Evolutionary conservation across 1,140 invertebrate species (phyloP).

Genomic region (Brachionus rubens): DNA sequence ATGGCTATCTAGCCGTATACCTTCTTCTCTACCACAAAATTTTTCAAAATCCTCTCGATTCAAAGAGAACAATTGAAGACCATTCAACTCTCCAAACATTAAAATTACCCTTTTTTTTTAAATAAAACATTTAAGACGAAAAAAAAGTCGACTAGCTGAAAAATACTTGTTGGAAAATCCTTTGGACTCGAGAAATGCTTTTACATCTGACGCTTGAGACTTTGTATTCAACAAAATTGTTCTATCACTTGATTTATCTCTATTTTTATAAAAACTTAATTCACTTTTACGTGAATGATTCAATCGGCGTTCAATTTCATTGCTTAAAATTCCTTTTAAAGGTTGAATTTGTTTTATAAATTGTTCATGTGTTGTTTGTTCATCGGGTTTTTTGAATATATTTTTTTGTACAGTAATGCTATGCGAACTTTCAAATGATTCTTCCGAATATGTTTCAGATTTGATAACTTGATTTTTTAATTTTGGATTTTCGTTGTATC

Average conservation of each 20-base stretch:
- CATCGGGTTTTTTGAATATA: not conserved
- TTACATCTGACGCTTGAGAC: constrained; percentile 65
- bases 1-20: constrained; percentile 70
- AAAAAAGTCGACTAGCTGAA: constrained; percentile 45
- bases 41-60: constrained; percentile 67
- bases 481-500: too few relatives aligned
- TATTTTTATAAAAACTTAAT: not conserved
- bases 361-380: not conserved
- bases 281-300: not conserved
- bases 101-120: constrained; percentile 62
- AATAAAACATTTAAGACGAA: not conserved
- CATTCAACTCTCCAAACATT: constrained; percentile 68
- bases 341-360: constrained; percentile 12
- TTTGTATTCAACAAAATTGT: not conserved
- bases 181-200: constrained; percentile 72
- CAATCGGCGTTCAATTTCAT: constrained; percentile 3
- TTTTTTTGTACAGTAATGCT: too few relatives aligned
- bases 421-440: too few relatives aligned
- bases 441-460: too few relatives aligned
- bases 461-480: too few relatives aligned
- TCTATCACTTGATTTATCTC: not conserved
- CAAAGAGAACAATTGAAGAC: constrained; percentile 70
- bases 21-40: constrained; percentile 69
- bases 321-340: not conserved
- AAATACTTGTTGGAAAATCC: constrained; percentile 67